Evolutionary conservation across 2,888 invertebrate genomes (phyloP).

Genomic region (Tipula unca): DNA sequence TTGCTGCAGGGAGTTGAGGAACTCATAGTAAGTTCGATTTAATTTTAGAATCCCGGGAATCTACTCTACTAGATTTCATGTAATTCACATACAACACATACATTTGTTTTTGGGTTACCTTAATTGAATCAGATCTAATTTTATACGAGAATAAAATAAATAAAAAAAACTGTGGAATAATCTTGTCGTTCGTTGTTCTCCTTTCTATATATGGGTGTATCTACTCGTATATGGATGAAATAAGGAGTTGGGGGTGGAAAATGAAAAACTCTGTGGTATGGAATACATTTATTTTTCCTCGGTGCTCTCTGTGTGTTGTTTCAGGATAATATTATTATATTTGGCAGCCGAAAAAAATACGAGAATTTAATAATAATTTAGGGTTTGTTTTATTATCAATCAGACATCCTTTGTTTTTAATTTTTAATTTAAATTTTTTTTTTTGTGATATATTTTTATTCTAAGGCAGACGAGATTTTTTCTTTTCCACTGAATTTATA

Average conservation of each 20-base stretch:
- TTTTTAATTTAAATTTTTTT: not conserved
- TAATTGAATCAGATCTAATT: not conserved
- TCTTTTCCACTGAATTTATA: not conserved
- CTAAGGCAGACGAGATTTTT: not conserved
- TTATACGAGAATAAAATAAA: not conserved
- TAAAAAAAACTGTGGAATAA: not conserved
- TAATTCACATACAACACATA: not conserved
- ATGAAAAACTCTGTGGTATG: too few relatives aligned
- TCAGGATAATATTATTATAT: slow-evolving; percentile 4
- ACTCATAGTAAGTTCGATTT: not conserved
- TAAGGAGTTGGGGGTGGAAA: not conserved
- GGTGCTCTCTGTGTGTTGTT: not conserved
- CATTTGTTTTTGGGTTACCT: not conserved
- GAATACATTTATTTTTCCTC: not conserved
- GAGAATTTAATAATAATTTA: not conserved
- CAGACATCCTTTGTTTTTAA: not conserved
- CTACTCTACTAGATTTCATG: not conserved
- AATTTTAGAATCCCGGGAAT: not conserved
- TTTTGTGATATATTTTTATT: not conserved
- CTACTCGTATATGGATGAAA: not conserved
- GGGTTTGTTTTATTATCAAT: not conserved
- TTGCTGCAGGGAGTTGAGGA: not conserved
- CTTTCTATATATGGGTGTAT: too few relatives aligned
- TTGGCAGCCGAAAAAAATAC: not conserved
- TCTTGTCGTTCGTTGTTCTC: not conserved